These are phyloP conservation scores for Donacobius atricapilla DNA, from an alignment of 2,113 vertebrate genomes.

Conservation along the genomic window DNA sequence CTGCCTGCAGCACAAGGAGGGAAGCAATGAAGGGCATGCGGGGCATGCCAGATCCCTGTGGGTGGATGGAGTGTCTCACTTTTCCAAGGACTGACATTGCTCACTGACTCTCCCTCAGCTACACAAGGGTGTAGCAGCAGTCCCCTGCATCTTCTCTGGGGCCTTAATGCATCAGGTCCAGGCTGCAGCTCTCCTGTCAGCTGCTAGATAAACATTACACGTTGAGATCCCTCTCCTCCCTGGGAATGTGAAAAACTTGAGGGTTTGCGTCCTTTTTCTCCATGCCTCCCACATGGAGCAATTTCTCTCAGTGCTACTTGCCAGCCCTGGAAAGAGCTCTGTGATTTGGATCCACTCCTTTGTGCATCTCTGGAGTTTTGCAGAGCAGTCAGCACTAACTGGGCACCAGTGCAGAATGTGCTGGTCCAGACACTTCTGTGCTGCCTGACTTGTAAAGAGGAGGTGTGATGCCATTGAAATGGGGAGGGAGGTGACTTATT, in stretches of 20 bases:
- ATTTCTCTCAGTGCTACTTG: neutral
- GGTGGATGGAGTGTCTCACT: neutral
- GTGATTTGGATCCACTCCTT: neutral
- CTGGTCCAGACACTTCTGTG: neutral
- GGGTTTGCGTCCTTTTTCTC: slow-evolving; percentile 21
- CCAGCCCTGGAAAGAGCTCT: slow-evolving; percentile 8
- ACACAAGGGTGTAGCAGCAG: neutral
- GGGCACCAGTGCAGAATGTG: neutral
- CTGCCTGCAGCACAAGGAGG: neutral
- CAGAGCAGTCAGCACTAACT: neutral
- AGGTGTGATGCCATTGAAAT: neutral
- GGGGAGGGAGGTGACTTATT: neutral
- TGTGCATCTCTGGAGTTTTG: neutral
- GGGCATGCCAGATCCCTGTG: neutral
- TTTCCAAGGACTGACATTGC: neutral
- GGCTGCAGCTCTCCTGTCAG: neutral
- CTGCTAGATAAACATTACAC: neutral
- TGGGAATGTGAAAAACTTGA: neutral
- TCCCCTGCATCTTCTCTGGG: neutral
- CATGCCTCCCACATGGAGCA: neutral
- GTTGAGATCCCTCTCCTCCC: neutral
- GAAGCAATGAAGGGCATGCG: neutral
- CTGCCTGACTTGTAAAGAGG: neutral
- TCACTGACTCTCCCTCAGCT: neutral
- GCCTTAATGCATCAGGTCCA: neutral